Conservation (phyloP, 2,888 invertebrate species). For the Augiades crinisus region DNA sequence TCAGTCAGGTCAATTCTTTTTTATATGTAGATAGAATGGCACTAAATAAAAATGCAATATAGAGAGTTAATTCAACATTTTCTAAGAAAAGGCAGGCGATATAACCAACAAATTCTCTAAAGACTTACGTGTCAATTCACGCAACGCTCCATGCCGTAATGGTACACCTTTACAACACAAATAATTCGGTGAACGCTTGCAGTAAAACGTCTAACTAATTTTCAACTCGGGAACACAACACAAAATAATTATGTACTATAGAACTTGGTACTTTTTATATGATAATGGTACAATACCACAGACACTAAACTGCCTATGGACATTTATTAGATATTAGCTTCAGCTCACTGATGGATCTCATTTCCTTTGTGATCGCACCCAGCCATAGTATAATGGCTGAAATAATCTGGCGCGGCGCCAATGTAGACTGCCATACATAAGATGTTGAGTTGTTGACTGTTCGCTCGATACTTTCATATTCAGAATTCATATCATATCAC, state of each 20-base stretch:
- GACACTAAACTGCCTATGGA: neutral
- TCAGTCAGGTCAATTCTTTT: too few species aligned
- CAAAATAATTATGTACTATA: neutral
- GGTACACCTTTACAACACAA: constrained; percentile 2
- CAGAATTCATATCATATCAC: constrained; percentile 39
- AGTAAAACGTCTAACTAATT: neutral
- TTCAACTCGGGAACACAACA: neutral
- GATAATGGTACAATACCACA: constrained; percentile 7
- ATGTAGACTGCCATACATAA: constrained; percentile 50
- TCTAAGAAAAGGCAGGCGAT: neutral
- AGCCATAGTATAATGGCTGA: constrained; percentile 56
- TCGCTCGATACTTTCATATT: constrained; percentile 41
- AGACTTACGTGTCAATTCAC: constrained; percentile 5
- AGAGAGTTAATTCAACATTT: neutral
- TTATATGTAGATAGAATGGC: too few species aligned
- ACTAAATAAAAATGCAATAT: neutral
- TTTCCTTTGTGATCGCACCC: constrained; percentile 55
- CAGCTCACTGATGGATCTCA: constrained; percentile 55
- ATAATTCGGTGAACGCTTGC: neutral
- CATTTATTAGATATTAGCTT: constrained; percentile 23
- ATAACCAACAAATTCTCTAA: neutral
- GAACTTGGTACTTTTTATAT: neutral
- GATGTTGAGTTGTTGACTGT: constrained; percentile 49
- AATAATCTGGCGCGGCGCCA: constrained; percentile 67
- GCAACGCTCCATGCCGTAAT: neutral